Evolutionary conservation across 2,888 invertebrate genomes (phyloP).

Genomic region (Mycalesis mineus): DNA sequence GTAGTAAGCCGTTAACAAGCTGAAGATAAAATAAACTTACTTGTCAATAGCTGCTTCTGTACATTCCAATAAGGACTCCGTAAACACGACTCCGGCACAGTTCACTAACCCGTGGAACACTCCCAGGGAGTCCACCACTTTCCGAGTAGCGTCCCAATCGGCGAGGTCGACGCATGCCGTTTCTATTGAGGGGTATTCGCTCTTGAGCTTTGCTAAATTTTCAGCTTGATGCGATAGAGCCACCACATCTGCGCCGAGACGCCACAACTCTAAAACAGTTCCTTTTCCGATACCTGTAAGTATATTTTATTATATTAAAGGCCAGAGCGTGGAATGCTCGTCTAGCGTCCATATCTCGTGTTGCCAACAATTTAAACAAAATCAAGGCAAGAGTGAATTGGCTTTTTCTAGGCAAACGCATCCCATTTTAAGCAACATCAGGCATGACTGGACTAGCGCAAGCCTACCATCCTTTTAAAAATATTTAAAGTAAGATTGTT

Average conservation of each 20-base stretch:
- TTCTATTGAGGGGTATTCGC: conserved; percentile 79
- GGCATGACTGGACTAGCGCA: no score
- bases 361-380: no score
- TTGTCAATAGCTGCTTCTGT: conserved; percentile 83
- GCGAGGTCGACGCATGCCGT: conserved; percentile 82
- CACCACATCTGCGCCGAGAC: conserved; percentile 83
- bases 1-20: no score
- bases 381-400: no score
- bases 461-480: no score
- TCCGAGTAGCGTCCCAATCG: conserved; percentile 84
- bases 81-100: conserved; percentile 86
- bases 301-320: no score
- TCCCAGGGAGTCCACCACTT: conserved; percentile 74
- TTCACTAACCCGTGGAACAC: conserved; percentile 90
- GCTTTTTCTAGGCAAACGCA: no score
- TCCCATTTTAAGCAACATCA: no score
- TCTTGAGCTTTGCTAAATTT: conserved; percentile 80
- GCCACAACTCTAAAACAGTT: conserved; percentile 81
- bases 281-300: conserved; percentile 84
- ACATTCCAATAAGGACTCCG: conserved; percentile 84
- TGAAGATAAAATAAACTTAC: conserved; percentile 74
- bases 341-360: no score
- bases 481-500: no score
- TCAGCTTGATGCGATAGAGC: conserved; percentile 83
- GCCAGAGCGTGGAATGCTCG: no score